These are phyloP conservation scores for Limanda limanda DNA, from an alignment of 2,113 vertebrate genomes.

Conservation along the genomic window DNA sequence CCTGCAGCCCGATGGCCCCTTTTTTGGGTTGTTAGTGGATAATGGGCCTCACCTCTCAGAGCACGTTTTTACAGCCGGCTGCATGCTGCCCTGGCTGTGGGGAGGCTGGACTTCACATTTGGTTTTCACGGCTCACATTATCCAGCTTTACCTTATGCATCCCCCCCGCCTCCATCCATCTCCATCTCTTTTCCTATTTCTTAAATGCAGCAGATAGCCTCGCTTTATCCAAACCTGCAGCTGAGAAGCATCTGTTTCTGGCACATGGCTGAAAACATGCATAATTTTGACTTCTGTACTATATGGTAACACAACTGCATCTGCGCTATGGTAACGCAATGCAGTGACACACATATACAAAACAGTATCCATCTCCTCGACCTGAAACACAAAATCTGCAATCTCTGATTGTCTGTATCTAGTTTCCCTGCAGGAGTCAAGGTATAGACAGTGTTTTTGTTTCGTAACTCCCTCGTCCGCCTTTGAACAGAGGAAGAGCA, in stretches of 20 bases:
- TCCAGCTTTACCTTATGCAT: constrained; percentile 8
- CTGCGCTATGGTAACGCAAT: background rate
- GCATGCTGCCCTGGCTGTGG: constrained; percentile 25
- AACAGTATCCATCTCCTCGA: no score
- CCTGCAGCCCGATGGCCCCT: constrained; percentile 45
- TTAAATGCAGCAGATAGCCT: constrained; percentile 29
- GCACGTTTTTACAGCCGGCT: constrained; percentile 56
- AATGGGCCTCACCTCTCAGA: constrained; percentile 70
- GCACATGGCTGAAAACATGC: background rate
- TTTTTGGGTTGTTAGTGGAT: constrained; percentile 70
- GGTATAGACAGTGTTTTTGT: background rate
- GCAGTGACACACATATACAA: background rate
- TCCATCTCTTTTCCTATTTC: constrained; percentile 7
- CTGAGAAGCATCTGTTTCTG: constrained; percentile 21
- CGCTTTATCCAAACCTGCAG: constrained; percentile 18
- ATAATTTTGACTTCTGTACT: background rate
- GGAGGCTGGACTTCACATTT: constrained; percentile 45
- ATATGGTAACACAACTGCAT: no score
- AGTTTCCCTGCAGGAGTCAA: background rate
- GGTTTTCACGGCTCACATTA: constrained; percentile 45
- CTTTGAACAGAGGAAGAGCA: constrained; percentile 31
- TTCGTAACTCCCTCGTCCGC: background rate
- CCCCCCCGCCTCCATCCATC: background rate
- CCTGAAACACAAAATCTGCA: background rate
- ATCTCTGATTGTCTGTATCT: background rate